A percentile compares a stretch with the other conserved stretches of the same genome.
These are phyloP conservation scores for Rhabditoides inermis DNA, from an alignment of 2,888 invertebrate genomes.

Conservation along the genomic window DNA sequence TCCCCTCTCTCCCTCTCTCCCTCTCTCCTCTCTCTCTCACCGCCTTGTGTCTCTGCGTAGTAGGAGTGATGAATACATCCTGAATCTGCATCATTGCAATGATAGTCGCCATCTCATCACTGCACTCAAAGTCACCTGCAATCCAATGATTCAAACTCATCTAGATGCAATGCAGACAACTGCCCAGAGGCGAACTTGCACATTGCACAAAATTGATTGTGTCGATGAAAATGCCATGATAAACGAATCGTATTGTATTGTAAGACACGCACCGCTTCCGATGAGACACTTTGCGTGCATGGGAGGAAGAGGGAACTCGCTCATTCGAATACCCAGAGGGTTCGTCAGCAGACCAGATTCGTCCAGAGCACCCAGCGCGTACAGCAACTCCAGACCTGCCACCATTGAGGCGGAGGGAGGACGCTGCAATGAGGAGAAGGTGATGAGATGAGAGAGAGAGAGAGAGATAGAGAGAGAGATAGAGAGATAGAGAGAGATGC, in stretches of 20 bases:
- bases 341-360: slow-evolving; percentile 69
- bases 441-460: slow-evolving; percentile 5
- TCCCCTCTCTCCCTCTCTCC: too few species aligned
- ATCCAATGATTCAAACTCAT: slow-evolving; percentile 4
- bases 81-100: slow-evolving; percentile 90
- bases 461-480: neutral
- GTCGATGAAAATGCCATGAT: neutral
- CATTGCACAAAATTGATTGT: neutral
- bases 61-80: slow-evolving; percentile 71
- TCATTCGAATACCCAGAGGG: slow-evolving; percentile 73
- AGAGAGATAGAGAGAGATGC: slow-evolving; percentile 1
- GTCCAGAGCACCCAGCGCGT: slow-evolving; percentile 74
- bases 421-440: slow-evolving; percentile 57
- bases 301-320: slow-evolving; percentile 81
- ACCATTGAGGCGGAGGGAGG: slow-evolving; percentile 81
- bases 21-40: too few species aligned
- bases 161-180: neutral
- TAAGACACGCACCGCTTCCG: slow-evolving; percentile 52
- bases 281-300: slow-evolving; percentile 77
- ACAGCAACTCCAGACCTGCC: slow-evolving; percentile 75
- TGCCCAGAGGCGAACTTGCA: neutral
- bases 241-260: neutral
- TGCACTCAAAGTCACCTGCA: slow-evolving; percentile 73
- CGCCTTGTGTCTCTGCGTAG: slow-evolving; percentile 53
- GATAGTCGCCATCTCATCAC: slow-evolving; percentile 81